Percentiles rank a stretch among this genome's conserved stretches.
These are phyloP conservation scores for Seriola dumerili DNA, from an alignment of 2,113 vertebrate genomes.

Conservation along the genomic window DNA sequence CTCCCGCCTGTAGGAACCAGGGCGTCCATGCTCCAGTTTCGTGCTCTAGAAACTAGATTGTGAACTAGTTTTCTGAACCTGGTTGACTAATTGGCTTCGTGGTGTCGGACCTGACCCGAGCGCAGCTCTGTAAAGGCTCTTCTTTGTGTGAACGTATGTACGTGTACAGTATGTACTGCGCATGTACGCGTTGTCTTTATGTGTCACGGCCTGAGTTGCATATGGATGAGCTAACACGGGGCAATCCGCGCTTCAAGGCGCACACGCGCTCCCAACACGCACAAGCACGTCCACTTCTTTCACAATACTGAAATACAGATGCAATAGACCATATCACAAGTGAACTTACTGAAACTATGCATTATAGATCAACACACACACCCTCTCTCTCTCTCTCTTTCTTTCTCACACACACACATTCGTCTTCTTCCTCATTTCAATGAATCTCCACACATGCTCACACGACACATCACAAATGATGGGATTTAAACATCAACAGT, in stretches of 20 bases:
- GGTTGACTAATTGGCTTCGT: conserved; percentile 15
- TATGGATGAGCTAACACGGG: conserved; percentile 69
- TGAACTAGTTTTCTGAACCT: conserved; percentile 45
- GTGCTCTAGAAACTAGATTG: conserved; percentile 14
- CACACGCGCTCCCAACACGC: not conserved
- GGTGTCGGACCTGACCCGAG: not conserved
- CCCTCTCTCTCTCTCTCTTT: not conserved
- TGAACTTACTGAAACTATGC: conserved; percentile 83
- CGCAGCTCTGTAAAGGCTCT: not conserved
- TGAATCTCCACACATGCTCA: conserved; percentile 59
- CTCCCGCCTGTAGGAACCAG: no score
- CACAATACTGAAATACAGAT: conserved; percentile 65
- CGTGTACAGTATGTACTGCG: not conserved
- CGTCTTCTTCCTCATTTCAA: conserved; percentile 61
- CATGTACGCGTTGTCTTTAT: conserved; percentile 18
- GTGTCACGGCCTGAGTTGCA: conserved; percentile 36
- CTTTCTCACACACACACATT: conserved; percentile 1
- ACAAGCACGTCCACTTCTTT: conserved; percentile 21
- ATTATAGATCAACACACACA: conserved; percentile 79
- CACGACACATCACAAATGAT: conserved; percentile 78
- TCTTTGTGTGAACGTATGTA: not conserved
- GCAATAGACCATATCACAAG: conserved; percentile 76
- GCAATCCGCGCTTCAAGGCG: conserved; percentile 62
- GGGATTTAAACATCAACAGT: conserved; percentile 83
- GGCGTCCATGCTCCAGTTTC: not conserved